Evolutionary conservation across 2,113 vertebrate species (phyloP), one percentile per base, ranked within the genome.

Genomic region (Grallaria varia): DNA sequence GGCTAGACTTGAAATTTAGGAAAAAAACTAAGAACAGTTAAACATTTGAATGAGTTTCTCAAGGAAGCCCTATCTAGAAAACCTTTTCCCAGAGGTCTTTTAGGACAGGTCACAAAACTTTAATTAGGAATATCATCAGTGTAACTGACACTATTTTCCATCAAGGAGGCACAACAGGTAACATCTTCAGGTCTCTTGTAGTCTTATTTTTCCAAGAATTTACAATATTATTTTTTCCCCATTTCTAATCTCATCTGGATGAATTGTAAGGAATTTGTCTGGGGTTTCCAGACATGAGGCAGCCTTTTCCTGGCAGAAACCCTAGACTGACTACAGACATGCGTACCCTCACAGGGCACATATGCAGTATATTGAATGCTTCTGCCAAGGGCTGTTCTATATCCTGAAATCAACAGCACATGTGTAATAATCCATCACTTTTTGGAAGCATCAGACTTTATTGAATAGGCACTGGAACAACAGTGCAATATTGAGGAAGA

Each of bases 261-360:
- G 86, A 95, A 64, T 81, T 71, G 33, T 63, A 56, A 95, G 89
- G 94, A 97, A 95, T 95, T 95, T 95, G 95, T 95, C 94, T 96
- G 76, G 64, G 73, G 60, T 96, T 97, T 96, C 95, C 95, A 97
- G 96, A 97, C 95, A 96, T 97, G 96, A 97, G 91, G 96, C 88
- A 95, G 94, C 73, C 90, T 97, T 97, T 97, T 96, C 96, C 96
- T 97, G 96, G 96, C 96, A 90, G 95, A 93, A 96, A 63, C 80
- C 47, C 84, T 81, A 96, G 96, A 91, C 94, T 92, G 89, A 92
- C 94, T 95, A 72, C 89, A 96, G 96, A 96, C 95, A 95, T 52
- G 80, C 56, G 93, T 95, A 95, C 95, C 94, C 96, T 95, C 95
- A 62, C 80, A 95, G 94, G 95, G 96, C 95, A 96, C 93, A 95